Percentiles rank a stretch among this genome's conserved stretches.
These are phyloP conservation scores for Conomelus anceps DNA, from an alignment of 2,888 invertebrate species.

Conservation along the genomic window DNA sequence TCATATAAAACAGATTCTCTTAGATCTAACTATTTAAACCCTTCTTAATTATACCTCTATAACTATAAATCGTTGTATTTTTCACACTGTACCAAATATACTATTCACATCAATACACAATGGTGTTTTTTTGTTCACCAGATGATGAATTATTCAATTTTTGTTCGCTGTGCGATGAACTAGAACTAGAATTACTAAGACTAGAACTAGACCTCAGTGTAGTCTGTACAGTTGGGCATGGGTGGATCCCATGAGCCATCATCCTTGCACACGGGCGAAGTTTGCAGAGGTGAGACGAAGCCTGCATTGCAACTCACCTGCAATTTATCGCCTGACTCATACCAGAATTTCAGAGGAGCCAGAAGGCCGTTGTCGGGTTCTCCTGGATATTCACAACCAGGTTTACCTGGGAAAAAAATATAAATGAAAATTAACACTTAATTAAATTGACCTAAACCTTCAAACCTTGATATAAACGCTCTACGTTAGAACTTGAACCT, in stretches of 20 bases:
- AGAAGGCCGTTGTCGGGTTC: conserved; percentile 64
- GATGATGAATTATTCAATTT: background rate
- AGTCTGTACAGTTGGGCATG: conserved; percentile 60
- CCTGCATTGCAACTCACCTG: conserved; percentile 63
- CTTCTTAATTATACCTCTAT: no score
- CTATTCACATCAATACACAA: background rate
- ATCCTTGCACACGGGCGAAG: conserved; percentile 49
- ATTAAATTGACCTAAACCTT: no score
- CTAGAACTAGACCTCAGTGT: conserved; percentile 48
- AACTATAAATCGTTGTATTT: background rate
- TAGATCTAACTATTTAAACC: no score
- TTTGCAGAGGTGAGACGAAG: conserved; percentile 53
- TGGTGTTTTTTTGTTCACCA: background rate
- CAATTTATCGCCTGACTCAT: conserved; percentile 64
- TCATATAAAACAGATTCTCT: no score
- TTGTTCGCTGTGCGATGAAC: background rate
- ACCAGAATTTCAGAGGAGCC: conserved; percentile 64
- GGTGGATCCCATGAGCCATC: conserved; percentile 63
- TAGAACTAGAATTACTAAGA: background rate
- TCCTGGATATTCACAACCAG: conserved; percentile 63
- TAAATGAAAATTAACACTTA: no score
- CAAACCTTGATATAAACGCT: no score
- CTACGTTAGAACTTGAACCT: no score
- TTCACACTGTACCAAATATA: background rate
- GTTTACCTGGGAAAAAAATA: conserved; percentile 54